Evolutionary conservation across 2,797 vertebrate genomes (phyloP), one percentile per base, ranked within the genome.

Genomic region (Anas bernieri): DNA sequence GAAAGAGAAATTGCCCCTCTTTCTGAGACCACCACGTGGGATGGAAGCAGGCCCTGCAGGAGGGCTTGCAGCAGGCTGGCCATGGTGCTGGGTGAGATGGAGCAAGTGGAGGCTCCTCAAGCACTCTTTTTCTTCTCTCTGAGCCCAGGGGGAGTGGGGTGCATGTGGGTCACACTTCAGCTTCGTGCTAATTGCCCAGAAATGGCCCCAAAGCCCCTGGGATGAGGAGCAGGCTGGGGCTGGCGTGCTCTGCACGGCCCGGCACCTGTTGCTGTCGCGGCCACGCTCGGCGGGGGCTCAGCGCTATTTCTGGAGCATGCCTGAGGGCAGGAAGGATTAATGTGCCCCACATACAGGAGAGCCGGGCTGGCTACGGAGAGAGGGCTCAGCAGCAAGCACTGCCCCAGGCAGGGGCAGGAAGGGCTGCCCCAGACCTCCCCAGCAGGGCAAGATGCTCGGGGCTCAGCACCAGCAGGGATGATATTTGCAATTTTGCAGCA

Each of bases 211-310:
- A 45, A 78, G 37, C 12, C 37, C 10, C 8, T 2, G 2, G 48
- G 37, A n/a, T 4, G 6, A 4, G n/a, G n/a, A 55, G 7, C 22
- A 0, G 2, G 7, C 11, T 35, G 43, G 11, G 45, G 6, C 17
- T 33, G 22, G 28, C 0, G 3, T 50, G 22, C 70, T 82, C 43
- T 0, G 3, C 43, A 33, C 46, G 33, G 76, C 31, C 18, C 0
- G 1, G 83, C 96, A 92, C 88, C 85, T 96, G 96, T 59, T 56
- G 41, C 88, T 88, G 18, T 5, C 41, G 54, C 22, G 81, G 46
- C 41, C 54, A 43, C 1, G 2, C 63, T n/a, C 0, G 0, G 43
- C 11, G 0, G 37, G 46, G 58, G n/a, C 75, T 76, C 3, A 0
- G 72, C 11, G 48, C 79, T 95, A 87, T 92, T 96, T 95, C 25